These are phyloP conservation scores for Rhinella marina DNA, from an alignment of 2,797 vertebrate species.

Conservation along the genomic window DNA sequence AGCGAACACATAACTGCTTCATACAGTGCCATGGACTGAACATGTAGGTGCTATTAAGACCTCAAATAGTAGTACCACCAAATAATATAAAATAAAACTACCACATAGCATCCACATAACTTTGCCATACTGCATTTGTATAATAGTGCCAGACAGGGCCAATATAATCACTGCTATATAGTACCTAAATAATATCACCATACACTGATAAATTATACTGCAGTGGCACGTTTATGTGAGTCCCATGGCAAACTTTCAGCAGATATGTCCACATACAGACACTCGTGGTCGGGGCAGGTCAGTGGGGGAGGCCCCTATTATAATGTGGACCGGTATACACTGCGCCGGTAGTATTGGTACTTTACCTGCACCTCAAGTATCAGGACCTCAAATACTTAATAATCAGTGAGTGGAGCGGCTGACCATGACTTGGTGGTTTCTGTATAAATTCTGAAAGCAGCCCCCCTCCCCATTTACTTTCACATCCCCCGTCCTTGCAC, in stretches of 20 bases:
- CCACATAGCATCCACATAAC: not conserved
- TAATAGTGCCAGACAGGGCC: too few species aligned
- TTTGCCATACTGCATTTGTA: not conserved
- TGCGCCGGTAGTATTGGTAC: not conserved
- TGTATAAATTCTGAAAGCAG: constrained; percentile 22
- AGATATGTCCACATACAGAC: too few species aligned
- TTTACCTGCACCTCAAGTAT: not conserved
- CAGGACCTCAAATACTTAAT: not conserved
- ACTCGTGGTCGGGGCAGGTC: too few species aligned
- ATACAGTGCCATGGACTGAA: not conserved
- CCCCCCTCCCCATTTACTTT: constrained; percentile 28
- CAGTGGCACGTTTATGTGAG: too few species aligned
- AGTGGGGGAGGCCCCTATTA: too few species aligned
- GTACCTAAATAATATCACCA: too few species aligned
- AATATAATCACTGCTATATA: too few species aligned
- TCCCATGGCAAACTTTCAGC: too few species aligned
- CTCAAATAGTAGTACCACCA: not conserved
- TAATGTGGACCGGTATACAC: too few species aligned
- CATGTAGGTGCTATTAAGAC: not conserved
- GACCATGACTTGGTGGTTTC: constrained; percentile 29
- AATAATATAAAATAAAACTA: not conserved
- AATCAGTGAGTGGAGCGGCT: not conserved
- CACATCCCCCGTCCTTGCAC: constrained; percentile 54
- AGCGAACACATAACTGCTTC: not conserved
- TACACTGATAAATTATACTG: not conserved